These are phyloP conservation scores for Sepiola atlantica DNA, from an alignment of 2,888 invertebrate genomes.

Conservation along the genomic window DNA sequence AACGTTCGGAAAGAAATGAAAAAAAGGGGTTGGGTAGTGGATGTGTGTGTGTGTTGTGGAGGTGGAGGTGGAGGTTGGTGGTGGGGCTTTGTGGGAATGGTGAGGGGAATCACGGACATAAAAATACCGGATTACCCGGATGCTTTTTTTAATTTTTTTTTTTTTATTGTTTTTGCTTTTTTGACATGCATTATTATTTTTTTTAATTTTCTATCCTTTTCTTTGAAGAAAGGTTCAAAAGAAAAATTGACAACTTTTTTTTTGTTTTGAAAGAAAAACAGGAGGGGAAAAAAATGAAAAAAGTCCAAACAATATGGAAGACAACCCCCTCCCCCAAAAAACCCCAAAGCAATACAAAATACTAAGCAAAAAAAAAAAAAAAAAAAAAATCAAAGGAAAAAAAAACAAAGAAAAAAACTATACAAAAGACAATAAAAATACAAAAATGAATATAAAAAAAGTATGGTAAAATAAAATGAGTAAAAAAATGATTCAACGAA, in stretches of 20 bases:
- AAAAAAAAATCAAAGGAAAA: background rate
- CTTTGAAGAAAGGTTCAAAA: background rate
- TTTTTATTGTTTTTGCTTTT: background rate
- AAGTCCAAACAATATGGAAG: too few species aligned
- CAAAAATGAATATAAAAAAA: background rate
- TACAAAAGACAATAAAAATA: too few species aligned
- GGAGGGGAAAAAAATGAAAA: too few species aligned
- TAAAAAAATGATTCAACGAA: too few species aligned
- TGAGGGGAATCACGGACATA: background rate
- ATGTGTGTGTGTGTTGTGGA: too few species aligned
- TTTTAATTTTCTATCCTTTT: too few species aligned
- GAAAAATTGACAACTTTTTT: background rate
- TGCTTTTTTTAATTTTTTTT: background rate
- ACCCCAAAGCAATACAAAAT: too few species aligned
- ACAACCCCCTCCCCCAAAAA: too few species aligned
- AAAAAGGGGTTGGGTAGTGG: background rate
- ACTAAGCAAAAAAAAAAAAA: too few species aligned
- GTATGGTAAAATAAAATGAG: too few species aligned
- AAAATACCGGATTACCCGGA: background rate
- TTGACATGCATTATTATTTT: constrained; percentile 32
- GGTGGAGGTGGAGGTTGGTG: too few species aligned
- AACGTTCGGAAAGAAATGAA: background rate
- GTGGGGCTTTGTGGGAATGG: too few species aligned
- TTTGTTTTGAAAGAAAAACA: background rate
- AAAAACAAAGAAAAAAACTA: background rate